Base-by-base conservation (phyloP, 2,888 invertebrate species). In the Drosophila koepferae region DNA sequence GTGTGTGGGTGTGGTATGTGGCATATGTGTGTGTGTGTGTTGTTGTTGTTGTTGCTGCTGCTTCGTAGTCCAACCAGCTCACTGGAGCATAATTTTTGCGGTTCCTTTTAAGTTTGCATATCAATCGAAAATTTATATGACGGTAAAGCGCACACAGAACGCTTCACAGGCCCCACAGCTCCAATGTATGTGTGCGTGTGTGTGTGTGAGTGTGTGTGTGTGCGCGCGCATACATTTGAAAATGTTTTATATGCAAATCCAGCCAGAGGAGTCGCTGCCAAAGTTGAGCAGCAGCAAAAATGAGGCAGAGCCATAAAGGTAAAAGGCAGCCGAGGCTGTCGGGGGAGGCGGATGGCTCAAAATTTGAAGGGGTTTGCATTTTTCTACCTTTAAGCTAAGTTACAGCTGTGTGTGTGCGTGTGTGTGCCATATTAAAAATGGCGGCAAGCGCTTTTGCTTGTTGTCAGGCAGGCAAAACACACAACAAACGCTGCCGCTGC, bases 31-130 rank as follows among this genome's bases (percentile, higher is more conserved):
- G 28, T 20, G 23, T 41, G 49, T n/a, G 41, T 48, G 43, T 9
- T 36, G 51, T 23, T 58, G 10, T 62, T 28, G 28, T 28, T 28
- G 49, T 28, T 18, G 46, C 18, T 43, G 7, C 18, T 28, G 64
- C 61, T 67, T 18, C 54, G 74, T 53, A 68, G 70, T 66, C 64
- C 81, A 69, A 82, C 69, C 82, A 90, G 89, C 90, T 90, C 90
- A 88, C 78, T 91, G 87, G 89, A 89, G 89, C 91, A 91, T 91
- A 91, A 91, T 91, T 91, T 90, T 90, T 91, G 91, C 88, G 91
- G 91, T 91, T 82, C 89, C 87, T 91, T 91, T 91, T 86, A 91
- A 91, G 91, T 91, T 91, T 91, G 91, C 91, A 91, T 91, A 91
- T 91, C 91, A 91, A 91, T 91, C 90, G 89, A 91, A 88, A 91